A percentile compares a stretch with the other conserved stretches of the same genome.
Conservation (phyloP, 1,140 invertebrate genomes). For the Drosophila subpulchrella region DNA sequence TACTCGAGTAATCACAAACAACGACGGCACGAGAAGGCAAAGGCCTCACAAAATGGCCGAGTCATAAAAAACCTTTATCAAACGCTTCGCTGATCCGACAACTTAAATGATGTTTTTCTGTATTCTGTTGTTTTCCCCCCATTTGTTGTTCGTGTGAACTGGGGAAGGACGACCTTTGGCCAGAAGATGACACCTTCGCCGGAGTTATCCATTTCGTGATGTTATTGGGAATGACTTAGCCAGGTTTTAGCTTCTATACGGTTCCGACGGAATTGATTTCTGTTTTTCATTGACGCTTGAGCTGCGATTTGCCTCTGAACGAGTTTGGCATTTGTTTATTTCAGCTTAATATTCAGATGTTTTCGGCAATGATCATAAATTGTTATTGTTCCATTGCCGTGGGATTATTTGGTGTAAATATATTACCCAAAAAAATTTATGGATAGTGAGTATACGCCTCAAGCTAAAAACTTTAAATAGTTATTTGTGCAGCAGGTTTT, state of each 20-base stretch:
- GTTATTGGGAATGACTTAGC: conserved; percentile 51
- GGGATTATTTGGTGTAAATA: conserved; percentile 36
- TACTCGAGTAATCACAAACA: conserved; percentile 33
- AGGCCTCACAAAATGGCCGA: conserved; percentile 39
- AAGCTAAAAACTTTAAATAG: conserved; percentile 27
- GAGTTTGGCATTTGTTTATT: conserved; percentile 45
- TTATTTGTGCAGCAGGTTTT: conserved; percentile 7
- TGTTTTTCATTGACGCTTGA: conserved; percentile 16
- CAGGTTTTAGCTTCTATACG: conserved; percentile 13
- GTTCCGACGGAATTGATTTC: conserved; percentile 28
- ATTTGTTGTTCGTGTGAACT: conserved; percentile 46
- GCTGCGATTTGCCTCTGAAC: conserved; percentile 32
- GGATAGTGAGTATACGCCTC: conserved; percentile 20
- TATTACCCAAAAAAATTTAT: conserved; percentile 12
- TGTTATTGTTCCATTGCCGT: conserved; percentile 48
- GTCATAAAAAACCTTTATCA: conserved; percentile 58
- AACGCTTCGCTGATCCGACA: conserved; percentile 56
- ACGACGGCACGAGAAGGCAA: conserved; percentile 30
- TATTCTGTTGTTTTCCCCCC: conserved; percentile 8
- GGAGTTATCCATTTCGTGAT: conserved; percentile 46
- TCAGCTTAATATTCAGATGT: conserved; percentile 17
- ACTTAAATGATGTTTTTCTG: conserved; percentile 40
- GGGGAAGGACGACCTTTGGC: conserved; percentile 60
- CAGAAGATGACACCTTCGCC: conserved; percentile 66
- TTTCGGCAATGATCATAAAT: conserved; percentile 48